These are phyloP conservation scores for Myotis planiceps DNA, from an alignment of 2,797 vertebrate species.

Conservation along the genomic window DNA sequence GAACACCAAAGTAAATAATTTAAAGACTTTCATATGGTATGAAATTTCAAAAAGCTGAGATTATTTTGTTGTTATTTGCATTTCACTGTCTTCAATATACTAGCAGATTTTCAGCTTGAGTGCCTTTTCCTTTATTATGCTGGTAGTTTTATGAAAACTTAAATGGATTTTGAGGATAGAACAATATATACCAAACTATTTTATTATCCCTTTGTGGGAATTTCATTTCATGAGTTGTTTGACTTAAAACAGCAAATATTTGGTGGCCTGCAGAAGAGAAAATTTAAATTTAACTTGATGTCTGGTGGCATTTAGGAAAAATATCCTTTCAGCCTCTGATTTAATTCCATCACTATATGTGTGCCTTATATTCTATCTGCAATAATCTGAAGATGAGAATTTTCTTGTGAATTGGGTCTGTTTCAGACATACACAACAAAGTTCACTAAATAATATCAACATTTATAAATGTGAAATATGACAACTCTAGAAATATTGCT, in stretches of 20 bases:
- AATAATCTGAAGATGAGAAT: not conserved
- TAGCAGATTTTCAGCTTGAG: not conserved
- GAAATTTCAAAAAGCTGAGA: not conserved
- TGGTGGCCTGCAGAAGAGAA: not conserved
- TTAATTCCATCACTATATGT: not conserved
- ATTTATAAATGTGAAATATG: conserved; percentile 20
- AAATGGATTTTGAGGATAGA: not conserved
- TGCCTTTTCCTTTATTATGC: not conserved
- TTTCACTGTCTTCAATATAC: not conserved
- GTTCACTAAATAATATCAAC: not conserved
- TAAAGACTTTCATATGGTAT: not conserved
- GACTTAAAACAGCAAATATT: not conserved
- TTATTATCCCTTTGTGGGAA: not conserved
- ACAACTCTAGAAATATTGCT: conserved; percentile 37
- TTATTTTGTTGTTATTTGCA: not conserved
- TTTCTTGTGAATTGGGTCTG: not conserved
- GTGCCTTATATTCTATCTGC: not conserved
- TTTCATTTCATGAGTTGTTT: conserved; percentile 26
- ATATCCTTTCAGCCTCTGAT: not conserved
- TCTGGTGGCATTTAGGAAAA: not conserved
- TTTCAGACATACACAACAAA: not conserved
- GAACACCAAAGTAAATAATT: not conserved
- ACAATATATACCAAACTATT: not conserved
- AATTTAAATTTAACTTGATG: not conserved
- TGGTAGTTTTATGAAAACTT: not conserved